These are phyloP conservation scores for Criorhina ranunculi DNA, from an alignment of 2,888 invertebrate genomes.

Conservation along the genomic window DNA sequence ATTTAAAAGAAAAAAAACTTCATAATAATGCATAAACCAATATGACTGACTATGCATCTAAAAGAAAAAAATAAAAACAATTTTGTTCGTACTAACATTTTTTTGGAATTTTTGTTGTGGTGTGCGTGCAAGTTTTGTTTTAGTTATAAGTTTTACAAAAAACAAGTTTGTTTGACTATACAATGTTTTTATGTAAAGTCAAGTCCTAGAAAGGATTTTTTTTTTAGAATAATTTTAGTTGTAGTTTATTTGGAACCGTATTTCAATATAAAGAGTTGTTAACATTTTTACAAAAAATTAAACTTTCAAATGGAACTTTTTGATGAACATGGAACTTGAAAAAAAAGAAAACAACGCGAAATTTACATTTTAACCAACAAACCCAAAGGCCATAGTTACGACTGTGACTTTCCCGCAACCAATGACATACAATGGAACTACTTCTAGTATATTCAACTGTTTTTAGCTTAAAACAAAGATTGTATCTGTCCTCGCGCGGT, in stretches of 20 bases:
- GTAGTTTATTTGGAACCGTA: conserved; percentile 38
- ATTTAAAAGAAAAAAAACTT: conserved; percentile 41
- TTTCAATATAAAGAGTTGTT: conserved; percentile 19
- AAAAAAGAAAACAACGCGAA: no score
- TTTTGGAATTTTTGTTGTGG: conserved; percentile 54
- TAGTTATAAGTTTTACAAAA: conserved; percentile 25
- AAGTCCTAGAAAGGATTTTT: conserved; percentile 33
- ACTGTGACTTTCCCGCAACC: no score
- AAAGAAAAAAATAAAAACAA: conserved; percentile 2
- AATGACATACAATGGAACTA: no score
- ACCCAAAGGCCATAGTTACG: no score
- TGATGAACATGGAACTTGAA: no score
- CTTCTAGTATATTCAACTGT: no score
- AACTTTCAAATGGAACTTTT: no score
- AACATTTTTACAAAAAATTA: no score
- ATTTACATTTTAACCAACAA: no score
- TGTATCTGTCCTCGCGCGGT: no score
- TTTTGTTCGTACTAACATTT: conserved; percentile 40
- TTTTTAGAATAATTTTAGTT: conserved; percentile 28
- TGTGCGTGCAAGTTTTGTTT: conserved; percentile 67
- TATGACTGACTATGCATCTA: conserved; percentile 63
- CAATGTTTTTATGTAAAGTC: conserved; percentile 42
- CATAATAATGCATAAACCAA: conserved; percentile 48
- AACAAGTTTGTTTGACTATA: conserved; percentile 40
- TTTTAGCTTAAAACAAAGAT: no score